Base-by-base conservation (phyloP, 1,140 invertebrate genomes). In the Drosophila melanica region DNA sequence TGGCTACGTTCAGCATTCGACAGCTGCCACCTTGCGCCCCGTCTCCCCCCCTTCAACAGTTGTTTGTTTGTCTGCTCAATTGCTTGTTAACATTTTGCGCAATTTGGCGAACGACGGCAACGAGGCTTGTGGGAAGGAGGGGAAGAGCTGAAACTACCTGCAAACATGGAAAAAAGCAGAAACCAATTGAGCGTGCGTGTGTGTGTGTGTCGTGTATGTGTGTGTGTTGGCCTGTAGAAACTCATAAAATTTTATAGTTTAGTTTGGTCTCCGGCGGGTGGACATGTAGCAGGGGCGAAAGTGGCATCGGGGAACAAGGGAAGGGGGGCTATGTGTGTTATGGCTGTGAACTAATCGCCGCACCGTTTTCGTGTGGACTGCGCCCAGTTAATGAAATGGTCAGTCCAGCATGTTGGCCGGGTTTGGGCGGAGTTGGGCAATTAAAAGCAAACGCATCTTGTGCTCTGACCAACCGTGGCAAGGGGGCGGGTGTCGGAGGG, bases 11-110 rank as follows among this genome's bases (percentile, higher is more conserved):
- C 23, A n/a, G 54, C 42, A 33, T 44, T 55, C 44, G 12, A 47
- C 47, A 37, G 16, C 27, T 42, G 12, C 39, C 50, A 60, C 54
- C 10, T 66, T 53, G 58, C 37, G 18, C 10, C 16, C 47, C 30
- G 20, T 27, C 44, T 37, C 37, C 51, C 23, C 39, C 60, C 39
- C 37, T 33, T 58, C 63, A 77, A 89, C 76, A 84, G 74, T 84
- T 84, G 85, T 89, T 89, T 89, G 84, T 85, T 89, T 84, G 84
- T 90, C 77, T 89, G 84, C 84, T 89, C 84, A 89, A 89, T 89
- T 89, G 85, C 84, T 89, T 89, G 84, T 89, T 89, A 89, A 89
- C 84, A 89, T 89, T 89, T 87, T 89, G 77, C 70, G 85, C 84
- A 89, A 89, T 89, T 89, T 89, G 77, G 81, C 68, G 48, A 81